These are phyloP conservation scores for Agrotis puta DNA, from an alignment of 2,888 invertebrate genomes.

Conservation along the genomic window DNA sequence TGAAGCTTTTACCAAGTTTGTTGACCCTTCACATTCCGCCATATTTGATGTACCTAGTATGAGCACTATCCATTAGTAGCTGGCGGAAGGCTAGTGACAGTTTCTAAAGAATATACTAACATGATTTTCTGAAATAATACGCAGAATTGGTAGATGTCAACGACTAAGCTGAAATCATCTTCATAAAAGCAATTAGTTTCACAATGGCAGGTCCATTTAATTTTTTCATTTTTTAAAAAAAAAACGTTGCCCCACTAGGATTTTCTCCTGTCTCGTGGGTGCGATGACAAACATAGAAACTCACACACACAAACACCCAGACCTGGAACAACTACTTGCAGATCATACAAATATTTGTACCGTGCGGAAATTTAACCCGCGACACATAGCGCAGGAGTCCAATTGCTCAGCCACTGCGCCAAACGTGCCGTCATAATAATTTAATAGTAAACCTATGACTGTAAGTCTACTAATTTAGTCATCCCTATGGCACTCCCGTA, in stretches of 20 bases:
- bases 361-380: no score
- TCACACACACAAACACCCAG: no score
- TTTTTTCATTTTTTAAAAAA: no score
- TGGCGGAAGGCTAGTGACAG: slow-evolving; percentile 9
- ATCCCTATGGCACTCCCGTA: background rate
- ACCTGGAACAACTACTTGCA: no score
- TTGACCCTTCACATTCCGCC: slow-evolving; percentile 41
- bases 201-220: background rate
- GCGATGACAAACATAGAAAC: no score
- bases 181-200: background rate
- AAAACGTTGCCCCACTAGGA: no score
- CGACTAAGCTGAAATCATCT: no score
- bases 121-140: background rate
- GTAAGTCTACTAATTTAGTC: background rate
- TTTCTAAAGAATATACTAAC: background rate
- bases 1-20: slow-evolving; percentile 38
- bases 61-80: slow-evolving; percentile 20
- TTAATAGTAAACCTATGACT: background rate
- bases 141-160: background rate
- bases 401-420: no score
- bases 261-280: no score
- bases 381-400: no score
- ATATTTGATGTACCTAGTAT: slow-evolving; percentile 24
- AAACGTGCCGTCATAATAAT: no score
- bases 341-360: no score